Percentiles rank a stretch among this genome's conserved stretches.
These are phyloP conservation scores for Dasypus novemcinctus DNA, from an alignment of 2,113 vertebrate species.

Conservation along the genomic window DNA sequence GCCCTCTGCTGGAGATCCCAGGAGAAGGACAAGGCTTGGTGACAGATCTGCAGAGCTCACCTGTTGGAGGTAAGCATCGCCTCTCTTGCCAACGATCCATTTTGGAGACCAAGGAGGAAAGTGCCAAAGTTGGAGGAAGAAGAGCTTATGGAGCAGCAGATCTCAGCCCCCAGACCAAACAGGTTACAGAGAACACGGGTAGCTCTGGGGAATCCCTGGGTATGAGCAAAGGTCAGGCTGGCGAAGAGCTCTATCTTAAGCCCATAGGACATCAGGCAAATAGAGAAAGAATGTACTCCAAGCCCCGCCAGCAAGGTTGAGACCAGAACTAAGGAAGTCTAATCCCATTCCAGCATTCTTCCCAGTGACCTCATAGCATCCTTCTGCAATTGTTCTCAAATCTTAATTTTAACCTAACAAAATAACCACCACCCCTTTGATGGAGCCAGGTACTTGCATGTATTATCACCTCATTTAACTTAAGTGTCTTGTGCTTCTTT, in stretches of 20 bases:
- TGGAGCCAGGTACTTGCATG: neutral
- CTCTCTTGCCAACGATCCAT: neutral
- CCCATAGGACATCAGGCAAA: neutral
- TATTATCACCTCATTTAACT: constrained; percentile 18
- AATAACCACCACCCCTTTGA: neutral
- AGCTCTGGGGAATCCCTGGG: neutral
- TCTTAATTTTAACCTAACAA: constrained; percentile 43
- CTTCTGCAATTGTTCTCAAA: constrained; percentile 21
- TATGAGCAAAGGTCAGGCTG: neutral
- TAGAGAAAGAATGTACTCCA: neutral
- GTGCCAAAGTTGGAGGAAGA: constrained; percentile 3
- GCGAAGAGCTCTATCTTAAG: constrained; percentile 40
- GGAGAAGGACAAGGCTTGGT: neutral
- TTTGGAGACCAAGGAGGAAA: constrained; percentile 47
- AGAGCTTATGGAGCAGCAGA: neutral
- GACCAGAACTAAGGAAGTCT: neutral
- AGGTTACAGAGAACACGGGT: constrained; percentile 6
- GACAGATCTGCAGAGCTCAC: neutral
- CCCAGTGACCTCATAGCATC: neutral
- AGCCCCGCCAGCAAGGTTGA: neutral
- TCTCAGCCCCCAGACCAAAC: neutral
- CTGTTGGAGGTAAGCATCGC: neutral
- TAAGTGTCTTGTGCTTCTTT: neutral
- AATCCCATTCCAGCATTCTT: neutral
- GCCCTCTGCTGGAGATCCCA: neutral